A percentile compares a stretch with the other conserved stretches of the same genome.
phyloP scores from a whole-genome alignment of 23 tunicate genomes.

The Styela plicata region DNA sequence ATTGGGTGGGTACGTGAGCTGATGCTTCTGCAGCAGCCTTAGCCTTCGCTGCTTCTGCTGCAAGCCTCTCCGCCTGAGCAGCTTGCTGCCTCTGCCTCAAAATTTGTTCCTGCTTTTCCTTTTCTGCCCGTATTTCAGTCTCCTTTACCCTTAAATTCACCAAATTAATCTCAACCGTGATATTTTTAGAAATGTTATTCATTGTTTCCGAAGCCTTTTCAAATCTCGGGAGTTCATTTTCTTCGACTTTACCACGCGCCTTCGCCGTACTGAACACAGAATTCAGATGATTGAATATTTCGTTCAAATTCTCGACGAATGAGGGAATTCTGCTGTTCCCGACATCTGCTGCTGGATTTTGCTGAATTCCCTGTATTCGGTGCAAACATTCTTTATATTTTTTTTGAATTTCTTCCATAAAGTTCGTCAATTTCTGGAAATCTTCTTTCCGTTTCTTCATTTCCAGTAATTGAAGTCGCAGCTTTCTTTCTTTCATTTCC shows the following conservation, averaged over 20 bases:
- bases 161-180: not conserved
- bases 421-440: not conserved
- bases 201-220: not conserved
- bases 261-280: not conserved
- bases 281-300: not conserved
- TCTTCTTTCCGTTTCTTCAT: not conserved
- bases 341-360: not conserved
- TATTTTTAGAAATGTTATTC: not conserved
- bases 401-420: not conserved
- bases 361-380: not conserved
- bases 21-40: slow-evolving; percentile 5
- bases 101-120: slow-evolving; percentile 12
- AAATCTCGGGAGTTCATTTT: not conserved
- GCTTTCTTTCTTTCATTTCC: slow-evolving; percentile 4
- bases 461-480: slow-evolving; percentile 1
- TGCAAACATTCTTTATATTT: not conserved
- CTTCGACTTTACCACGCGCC: not conserved
- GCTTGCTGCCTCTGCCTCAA: not conserved
- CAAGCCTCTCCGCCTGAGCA: slow-evolving; percentile 11
- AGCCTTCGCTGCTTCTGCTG: not conserved
- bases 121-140: not conserved
- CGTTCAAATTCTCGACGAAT: not conserved
- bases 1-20: not conserved
- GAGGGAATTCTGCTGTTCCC: slow-evolving; percentile 8
- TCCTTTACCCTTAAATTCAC: not conserved